Conservation (phyloP, 2,888 invertebrate genomes). For the Cephus sareptanus region DNA sequence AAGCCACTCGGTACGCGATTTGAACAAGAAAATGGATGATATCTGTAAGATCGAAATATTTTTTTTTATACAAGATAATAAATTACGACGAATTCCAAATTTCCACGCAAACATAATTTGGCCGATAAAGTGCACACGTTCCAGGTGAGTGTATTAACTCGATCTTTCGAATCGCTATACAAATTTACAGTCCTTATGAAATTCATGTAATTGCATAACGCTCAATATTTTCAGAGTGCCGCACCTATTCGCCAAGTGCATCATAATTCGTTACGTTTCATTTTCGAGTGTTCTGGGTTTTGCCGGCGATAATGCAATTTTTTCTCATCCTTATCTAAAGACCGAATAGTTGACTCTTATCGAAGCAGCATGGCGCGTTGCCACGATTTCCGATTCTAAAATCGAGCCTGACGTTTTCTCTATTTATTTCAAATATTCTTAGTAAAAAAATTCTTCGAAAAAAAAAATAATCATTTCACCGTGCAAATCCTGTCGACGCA, state of each 20-base stretch:
- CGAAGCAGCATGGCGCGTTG: conserved; percentile 44
- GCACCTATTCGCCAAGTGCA: background rate
- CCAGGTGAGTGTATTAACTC: background rate
- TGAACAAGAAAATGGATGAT: background rate
- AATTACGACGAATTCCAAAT: background rate
- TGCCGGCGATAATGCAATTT: conserved; percentile 44
- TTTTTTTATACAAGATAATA: background rate
- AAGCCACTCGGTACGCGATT: background rate
- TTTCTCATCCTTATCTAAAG: conserved; percentile 49
- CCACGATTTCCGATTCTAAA: background rate
- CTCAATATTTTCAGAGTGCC: background rate
- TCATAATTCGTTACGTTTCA: background rate
- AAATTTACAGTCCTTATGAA: background rate
- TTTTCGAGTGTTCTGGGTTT: conserved; percentile 15
- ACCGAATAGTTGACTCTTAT: conserved; percentile 54
- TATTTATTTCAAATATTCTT: background rate
- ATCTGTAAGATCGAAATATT: background rate
- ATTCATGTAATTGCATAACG: background rate
- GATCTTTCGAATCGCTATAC: background rate
- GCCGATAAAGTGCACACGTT: background rate
- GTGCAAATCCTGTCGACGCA: too few species aligned
- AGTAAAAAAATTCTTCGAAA: background rate
- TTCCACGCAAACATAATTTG: background rate
- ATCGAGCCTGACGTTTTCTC: background rate
- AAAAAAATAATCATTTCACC: too few species aligned